Conservation (phyloP, 2,797 vertebrate species). For the Neostethus bicornis region DNA sequence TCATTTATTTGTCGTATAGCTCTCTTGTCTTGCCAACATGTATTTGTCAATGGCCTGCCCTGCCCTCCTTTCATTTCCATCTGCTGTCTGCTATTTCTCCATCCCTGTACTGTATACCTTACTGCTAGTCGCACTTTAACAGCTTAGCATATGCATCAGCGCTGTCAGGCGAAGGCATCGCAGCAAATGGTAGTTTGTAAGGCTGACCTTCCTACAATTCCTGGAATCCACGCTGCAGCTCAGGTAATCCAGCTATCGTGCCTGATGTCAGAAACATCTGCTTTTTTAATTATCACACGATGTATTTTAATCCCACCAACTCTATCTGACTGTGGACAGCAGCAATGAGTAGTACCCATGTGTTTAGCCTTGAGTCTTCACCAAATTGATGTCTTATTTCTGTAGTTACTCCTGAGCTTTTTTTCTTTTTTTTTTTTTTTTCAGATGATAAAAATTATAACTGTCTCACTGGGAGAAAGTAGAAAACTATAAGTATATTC, state of each 20-base stretch:
- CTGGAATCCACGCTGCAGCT: slow-evolving; percentile 41
- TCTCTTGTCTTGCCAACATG: not conserved
- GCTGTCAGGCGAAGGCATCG: slow-evolving; percentile 60
- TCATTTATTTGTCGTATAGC: not conserved
- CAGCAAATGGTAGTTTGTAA: slow-evolving; percentile 59
- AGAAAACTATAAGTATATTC: too few species aligned
- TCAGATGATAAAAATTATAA: slow-evolving; percentile 1
- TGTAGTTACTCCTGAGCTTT: not conserved
- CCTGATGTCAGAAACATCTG: slow-evolving; percentile 65
- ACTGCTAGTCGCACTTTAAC: slow-evolving; percentile 21
- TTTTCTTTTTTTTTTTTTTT: too few species aligned
- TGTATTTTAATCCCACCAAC: slow-evolving; percentile 69
- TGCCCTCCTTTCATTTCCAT: slow-evolving; percentile 1
- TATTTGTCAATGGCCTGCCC: slow-evolving; percentile 15
- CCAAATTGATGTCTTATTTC: slow-evolving; percentile 7
- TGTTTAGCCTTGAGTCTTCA: slow-evolving; percentile 12
- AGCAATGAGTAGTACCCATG: slow-evolving; percentile 14
- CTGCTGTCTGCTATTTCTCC: slow-evolving; percentile 9
- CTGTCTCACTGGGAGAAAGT: too few species aligned
- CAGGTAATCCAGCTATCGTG: slow-evolving; percentile 60
- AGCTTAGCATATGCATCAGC: slow-evolving; percentile 47
- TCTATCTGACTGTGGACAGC: slow-evolving; percentile 47
- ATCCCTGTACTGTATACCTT: slow-evolving; percentile 5
- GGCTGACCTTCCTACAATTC: slow-evolving; percentile 69
- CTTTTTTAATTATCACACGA: slow-evolving; percentile 68